A percentile compares a stretch with the other conserved stretches of the same genome.
Conservation (phyloP, 2,113 vertebrate species). For the mouse (Mus musculus) region GRCm39 chr17:79903001-79903500, state of each 20-base stretch:
- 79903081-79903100: neutral
- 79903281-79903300: neutral
- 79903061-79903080: neutral
- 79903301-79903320: neutral
- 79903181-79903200: neutral
- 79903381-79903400: neutral
- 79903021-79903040: neutral
- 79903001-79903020: neutral
- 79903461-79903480: neutral
- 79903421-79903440: neutral
- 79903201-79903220: neutral
- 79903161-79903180: neutral
- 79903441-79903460: neutral
- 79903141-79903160: neutral
- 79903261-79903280: neutral
- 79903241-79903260: neutral
- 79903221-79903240: neutral
- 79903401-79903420: neutral
- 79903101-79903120: neutral
- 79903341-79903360: neutral
- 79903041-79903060: neutral
- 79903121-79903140: neutral
- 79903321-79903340: neutral
- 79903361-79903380: neutral
- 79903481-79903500: neutral